Base-by-base conservation (phyloP, 2,113 vertebrate species). In the Phoenicopterus ruber region DNA sequence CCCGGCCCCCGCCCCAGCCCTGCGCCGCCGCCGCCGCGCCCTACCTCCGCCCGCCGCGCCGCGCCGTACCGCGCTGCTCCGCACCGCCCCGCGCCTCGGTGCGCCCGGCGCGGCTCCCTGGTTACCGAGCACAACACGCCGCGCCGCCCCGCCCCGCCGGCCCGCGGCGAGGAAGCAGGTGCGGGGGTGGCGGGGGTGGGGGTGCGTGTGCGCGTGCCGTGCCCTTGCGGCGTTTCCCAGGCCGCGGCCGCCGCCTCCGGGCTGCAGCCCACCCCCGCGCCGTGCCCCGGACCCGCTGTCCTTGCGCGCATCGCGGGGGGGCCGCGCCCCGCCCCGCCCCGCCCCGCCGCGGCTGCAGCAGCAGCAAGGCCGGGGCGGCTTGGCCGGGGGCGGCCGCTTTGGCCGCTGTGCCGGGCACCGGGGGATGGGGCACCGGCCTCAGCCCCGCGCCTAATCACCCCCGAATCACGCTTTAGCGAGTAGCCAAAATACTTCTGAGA, bases 61-160 rank as follows among this genome's bases (percentile, higher is more conserved):
- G 47, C 52, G 36, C 40, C 31, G 47, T 42, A 29, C 52, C 26
- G 31, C 49, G 12, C 71, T 10, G 73, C 17, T 22, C 42, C 57
- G 31, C 52, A 31, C 55, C 13, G 47, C 88, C 26, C 80, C 17
- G 61, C 78, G 36, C 42, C 76, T 59, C 79, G 11, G 46, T 4
- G 58, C 29, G 72, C 65, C 59, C 72, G 36, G 88, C 71, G 62
- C 58, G 88, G 96, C 91, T 95, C 93, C 97, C 86, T 83, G 95
- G 98, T 89, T 91, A 97, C 97, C 29, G 79, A 90, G 82, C 57
- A 65, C 82, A 59, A 40, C 47, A 13, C 65, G 3, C 34, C 22
- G 46, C 36, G 40, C 69, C 28, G 36, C 77, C n/a, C 70, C 78
- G 85, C 66, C 74, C 76, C 25, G 54, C 81, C 36, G 74, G 49